Evolutionary conservation across 1,140 invertebrate species (phyloP).

Genomic region (Drosophila mayri): DNA sequence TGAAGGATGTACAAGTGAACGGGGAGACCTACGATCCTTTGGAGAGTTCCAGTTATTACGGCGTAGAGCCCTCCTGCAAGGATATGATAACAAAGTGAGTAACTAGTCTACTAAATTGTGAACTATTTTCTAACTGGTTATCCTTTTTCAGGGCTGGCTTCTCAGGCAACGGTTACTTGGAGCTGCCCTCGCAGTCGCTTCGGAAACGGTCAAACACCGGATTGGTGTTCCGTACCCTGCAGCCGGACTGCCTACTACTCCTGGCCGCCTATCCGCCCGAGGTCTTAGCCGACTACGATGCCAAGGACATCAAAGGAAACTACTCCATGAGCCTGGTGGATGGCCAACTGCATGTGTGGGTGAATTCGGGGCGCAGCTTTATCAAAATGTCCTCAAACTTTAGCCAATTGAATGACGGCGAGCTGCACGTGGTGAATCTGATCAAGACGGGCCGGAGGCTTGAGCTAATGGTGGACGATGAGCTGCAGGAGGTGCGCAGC

Average conservation of each 20-base stretch:
- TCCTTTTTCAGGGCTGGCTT: constrained; percentile 88
- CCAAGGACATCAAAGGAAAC: constrained; percentile 86
- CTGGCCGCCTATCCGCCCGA: constrained; percentile 89
- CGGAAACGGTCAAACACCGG: constrained; percentile 89
- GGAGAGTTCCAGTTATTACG: constrained; percentile 89
- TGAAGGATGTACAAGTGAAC: constrained; percentile 92
- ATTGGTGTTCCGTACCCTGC: constrained; percentile 91
- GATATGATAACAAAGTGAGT: constrained; percentile 87
- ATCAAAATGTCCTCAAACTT: constrained; percentile 87
- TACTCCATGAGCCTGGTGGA: constrained; percentile 89
- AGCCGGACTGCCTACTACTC: constrained; percentile 90
- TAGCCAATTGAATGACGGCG: constrained; percentile 88
- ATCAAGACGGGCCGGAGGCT: constrained; percentile 86
- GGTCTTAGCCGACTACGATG: constrained; percentile 85
- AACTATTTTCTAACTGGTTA: neutral
- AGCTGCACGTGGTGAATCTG: constrained; percentile 87
- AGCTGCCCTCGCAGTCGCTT: constrained; percentile 89
- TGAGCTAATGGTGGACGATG: constrained; percentile 90
- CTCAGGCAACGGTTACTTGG: constrained; percentile 92
- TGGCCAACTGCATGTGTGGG: constrained; percentile 88
- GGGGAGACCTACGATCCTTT: constrained; percentile 87
- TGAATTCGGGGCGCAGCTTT: constrained; percentile 89
- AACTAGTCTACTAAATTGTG: fast-evolving
- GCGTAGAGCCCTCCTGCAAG: constrained; percentile 91
- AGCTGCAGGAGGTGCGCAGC: constrained; percentile 85